Conservation (phyloP, 2,113 vertebrate species). For the Pomatostomus ruficeps region DNA sequence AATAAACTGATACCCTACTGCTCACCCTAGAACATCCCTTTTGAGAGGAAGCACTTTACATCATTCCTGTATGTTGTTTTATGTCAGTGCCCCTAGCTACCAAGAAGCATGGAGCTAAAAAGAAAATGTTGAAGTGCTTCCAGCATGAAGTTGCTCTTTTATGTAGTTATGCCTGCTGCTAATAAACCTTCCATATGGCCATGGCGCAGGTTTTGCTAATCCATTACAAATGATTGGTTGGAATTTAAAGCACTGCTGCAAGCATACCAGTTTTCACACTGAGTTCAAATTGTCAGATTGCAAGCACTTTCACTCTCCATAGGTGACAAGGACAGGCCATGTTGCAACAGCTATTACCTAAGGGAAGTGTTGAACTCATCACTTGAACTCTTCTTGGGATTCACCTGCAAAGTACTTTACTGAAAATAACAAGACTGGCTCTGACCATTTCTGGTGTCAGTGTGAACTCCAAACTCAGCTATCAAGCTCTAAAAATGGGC, state of each 20-base stretch:
- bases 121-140: background rate
- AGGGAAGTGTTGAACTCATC: background rate
- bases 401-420: background rate
- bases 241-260: background rate
- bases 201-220: background rate
- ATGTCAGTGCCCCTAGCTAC: background rate
- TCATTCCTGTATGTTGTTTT: background rate
- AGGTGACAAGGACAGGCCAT: background rate
- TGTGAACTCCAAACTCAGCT: background rate
- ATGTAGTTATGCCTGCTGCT: slow-evolving; percentile 7
- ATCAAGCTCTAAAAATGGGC: background rate
- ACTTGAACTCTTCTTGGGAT: background rate
- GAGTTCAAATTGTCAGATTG: background rate
- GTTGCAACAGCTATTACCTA: background rate
- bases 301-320: background rate
- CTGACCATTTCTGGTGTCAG: background rate
- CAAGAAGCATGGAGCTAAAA: background rate
- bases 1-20: background rate
- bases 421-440: background rate
- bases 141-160: background rate
- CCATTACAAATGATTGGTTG: background rate
- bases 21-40: background rate
- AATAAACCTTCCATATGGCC: background rate
- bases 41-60: background rate
- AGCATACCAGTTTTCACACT: background rate